Evolutionary conservation across 1,140 invertebrate genomes (phyloP).

Genomic region (Hesperophylax magnus): DNA sequence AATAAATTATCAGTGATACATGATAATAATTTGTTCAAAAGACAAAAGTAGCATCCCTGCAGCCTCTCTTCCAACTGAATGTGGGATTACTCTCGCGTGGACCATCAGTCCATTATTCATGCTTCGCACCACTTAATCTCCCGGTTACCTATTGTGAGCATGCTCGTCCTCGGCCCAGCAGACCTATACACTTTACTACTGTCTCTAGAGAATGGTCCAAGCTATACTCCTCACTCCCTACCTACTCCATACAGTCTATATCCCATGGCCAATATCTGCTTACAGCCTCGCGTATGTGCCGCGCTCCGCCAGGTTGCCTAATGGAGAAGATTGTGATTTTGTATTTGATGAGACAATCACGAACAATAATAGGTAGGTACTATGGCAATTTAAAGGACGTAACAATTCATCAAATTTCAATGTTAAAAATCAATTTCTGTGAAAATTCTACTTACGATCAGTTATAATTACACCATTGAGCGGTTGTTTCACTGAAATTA

Average conservation of each 20-base stretch:
- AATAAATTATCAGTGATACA: too few species aligned
- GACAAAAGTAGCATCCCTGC: too few species aligned
- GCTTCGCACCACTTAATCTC: constrained; percentile 55
- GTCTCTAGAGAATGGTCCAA: not conserved
- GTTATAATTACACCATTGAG: too few species aligned
- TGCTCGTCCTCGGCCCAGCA: constrained; percentile 33
- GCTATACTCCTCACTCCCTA: not conserved
- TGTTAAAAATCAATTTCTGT: too few species aligned
- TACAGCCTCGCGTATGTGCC: not conserved
- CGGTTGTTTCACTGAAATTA: too few species aligned
- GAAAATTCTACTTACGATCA: too few species aligned
- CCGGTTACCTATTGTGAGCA: constrained; percentile 56
- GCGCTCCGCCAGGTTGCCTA: not conserved
- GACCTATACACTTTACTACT: constrained; percentile 30
- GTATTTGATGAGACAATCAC: not conserved
- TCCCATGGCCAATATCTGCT: too few species aligned
- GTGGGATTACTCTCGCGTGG: constrained; percentile 47
- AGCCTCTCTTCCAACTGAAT: not conserved
- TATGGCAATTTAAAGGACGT: too few species aligned
- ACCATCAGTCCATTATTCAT: constrained; percentile 56
- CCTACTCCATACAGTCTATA: too few species aligned
- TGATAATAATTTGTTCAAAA: too few species aligned
- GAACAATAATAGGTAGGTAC: too few species aligned
- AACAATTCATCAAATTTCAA: too few species aligned
- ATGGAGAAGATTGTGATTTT: not conserved